Base-by-base conservation (phyloP, 2,113 vertebrate species). In the Clupea harengus region DNA sequence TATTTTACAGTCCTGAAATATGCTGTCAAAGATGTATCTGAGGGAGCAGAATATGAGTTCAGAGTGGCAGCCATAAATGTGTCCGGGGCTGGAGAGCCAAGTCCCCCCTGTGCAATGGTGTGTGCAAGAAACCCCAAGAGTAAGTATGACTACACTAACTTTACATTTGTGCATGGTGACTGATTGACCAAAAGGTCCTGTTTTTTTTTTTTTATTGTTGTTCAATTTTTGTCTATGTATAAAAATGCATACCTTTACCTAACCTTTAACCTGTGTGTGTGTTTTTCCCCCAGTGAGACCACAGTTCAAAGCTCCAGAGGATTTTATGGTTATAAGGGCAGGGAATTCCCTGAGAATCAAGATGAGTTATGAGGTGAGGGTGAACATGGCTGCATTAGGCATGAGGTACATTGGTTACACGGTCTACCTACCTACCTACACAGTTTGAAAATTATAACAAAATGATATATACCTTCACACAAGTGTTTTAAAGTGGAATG, bases 11-110 rank as follows among this genome's bases (percentile, higher is more conserved):
- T 88, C 4, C 94, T 89, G 86, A 95, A 91, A 60, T 96, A 93
- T 81, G 93, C 91, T 0, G 94, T 97, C n/a, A 92, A 82, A 11
- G 92, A 92, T n/a, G 28, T 98, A 64, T 93, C 94, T 67, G 95
- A 94, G 15, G 97, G 96, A 45, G 86, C 95, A 72, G 95, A 96
- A 85, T 98, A 97, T 0, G 96, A 98, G 87, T 99, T 98, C 86
- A 95, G 97, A 0, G 95, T 99, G 91, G 94, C 93, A 2, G 97
- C 96, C 0, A 93, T 98, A 89, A 96, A 96, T 83, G 92, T 93
- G 80, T 95, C 96, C 0, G 98, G 97, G 10, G 7, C 86, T 0
- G 97, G 97, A 78, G 95, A 97, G n/a, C 92, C 92, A 11, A 98
- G 98, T 47, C 90, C 91, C 0, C 94, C 96, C 0, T 97, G 96